These are phyloP conservation scores for Porites divaricata DNA, from an alignment of 92 coral and sea anemone genomes.

Conservation along the genomic window DNA sequence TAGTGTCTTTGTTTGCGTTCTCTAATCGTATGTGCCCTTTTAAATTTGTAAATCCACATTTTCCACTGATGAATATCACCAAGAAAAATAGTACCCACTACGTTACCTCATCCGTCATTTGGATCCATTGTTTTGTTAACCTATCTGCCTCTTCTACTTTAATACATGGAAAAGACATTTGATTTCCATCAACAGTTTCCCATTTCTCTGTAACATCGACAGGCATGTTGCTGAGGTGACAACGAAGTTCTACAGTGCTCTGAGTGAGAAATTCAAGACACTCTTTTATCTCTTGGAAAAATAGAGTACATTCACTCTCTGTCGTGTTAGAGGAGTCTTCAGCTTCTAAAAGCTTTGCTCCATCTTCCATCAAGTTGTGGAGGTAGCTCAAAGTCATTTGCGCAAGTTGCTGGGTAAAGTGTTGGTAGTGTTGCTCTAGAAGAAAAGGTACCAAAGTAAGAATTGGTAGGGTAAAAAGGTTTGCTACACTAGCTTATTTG, in stretches of 20 bases:
- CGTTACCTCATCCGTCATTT: constrained; percentile 44
- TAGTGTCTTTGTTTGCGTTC: neutral
- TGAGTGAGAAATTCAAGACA: constrained; percentile 58
- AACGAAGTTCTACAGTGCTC: constrained; percentile 74
- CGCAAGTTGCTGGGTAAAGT: constrained; percentile 88
- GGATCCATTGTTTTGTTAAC: constrained; percentile 23
- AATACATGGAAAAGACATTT: neutral
- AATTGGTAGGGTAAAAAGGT: neutral
- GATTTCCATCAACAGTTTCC: neutral
- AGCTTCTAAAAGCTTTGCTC: constrained; percentile 73
- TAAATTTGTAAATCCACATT: too few species aligned
- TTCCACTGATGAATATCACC: too few species aligned
- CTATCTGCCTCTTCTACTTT: constrained; percentile 26
- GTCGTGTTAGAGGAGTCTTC: constrained; percentile 3
- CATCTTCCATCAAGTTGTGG: constrained; percentile 89
- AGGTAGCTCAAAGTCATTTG: constrained; percentile 93
- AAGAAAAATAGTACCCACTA: too few species aligned
- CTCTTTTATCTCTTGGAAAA: constrained; percentile 10
- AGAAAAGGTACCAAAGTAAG: neutral
- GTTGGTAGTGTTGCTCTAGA: constrained; percentile 90
- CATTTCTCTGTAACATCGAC: constrained; percentile 19
- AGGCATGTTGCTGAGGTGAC: constrained; percentile 72
- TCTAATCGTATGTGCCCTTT: too few species aligned
- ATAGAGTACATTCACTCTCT: constrained; percentile 2
- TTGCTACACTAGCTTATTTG: neutral